phyloP scores from a whole-genome alignment of 2,888 invertebrate genomes.

The Ephialtes manifestator region DNA sequence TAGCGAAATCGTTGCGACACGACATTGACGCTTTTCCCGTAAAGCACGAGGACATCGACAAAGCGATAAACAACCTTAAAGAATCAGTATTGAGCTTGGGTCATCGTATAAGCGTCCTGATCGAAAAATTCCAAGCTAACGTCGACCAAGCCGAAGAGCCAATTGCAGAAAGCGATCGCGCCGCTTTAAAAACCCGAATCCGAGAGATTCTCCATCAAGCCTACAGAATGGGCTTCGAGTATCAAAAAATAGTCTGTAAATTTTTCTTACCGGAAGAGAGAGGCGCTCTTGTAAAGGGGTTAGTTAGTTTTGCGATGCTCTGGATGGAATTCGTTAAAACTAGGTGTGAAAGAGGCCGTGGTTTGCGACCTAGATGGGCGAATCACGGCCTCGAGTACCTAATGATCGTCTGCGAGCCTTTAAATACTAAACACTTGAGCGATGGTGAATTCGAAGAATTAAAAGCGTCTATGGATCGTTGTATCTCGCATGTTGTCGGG shows the following conservation, averaged over 20 bases:
- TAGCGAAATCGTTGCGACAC: constrained; percentile 92
- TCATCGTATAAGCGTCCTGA: constrained; percentile 87
- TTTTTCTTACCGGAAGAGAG: constrained; percentile 87
- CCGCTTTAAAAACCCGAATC: constrained; percentile 89
- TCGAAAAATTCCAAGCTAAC: constrained; percentile 88
- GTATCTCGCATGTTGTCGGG: constrained; percentile 95
- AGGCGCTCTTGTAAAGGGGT: constrained; percentile 87
- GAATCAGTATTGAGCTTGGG: constrained; percentile 88
- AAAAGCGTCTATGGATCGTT: constrained; percentile 93
- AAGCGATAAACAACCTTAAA: constrained; percentile 88
- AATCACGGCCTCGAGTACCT: constrained; percentile 95
- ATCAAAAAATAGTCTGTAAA: constrained; percentile 91
- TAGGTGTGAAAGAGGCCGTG: constrained; percentile 94
- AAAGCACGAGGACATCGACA: constrained; percentile 88
- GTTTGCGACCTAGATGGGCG: constrained; percentile 95
- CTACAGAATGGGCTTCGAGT: constrained; percentile 96
- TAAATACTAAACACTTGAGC: constrained; percentile 92
- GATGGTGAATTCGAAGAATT: constrained; percentile 93
- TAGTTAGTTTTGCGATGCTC: constrained; percentile 91
- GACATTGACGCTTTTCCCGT: constrained; percentile 88
- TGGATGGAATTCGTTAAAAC: constrained; percentile 97
- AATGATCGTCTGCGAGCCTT: constrained; percentile 94
- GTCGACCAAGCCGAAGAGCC: constrained; percentile 86
- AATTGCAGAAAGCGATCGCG: constrained; percentile 88
- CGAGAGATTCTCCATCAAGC: constrained; percentile 94